These are phyloP conservation scores for Crenichthys baileyi DNA, from an alignment of 2,797 vertebrate species.

Conservation along the genomic window DNA sequence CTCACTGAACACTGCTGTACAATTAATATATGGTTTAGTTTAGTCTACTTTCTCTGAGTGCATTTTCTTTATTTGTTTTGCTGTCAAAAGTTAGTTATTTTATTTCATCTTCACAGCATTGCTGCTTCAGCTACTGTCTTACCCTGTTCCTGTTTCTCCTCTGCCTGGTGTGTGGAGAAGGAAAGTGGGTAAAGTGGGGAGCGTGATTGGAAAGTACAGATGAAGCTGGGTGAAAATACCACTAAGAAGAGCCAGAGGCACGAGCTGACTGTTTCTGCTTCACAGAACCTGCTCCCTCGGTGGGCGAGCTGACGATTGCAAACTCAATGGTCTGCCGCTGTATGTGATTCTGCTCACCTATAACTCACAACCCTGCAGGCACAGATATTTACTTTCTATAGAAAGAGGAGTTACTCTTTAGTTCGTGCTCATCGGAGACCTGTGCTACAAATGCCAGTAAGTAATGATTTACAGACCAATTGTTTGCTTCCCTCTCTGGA, in stretches of 20 bases:
- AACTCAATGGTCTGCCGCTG: constrained; percentile 39
- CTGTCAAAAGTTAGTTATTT: neutral
- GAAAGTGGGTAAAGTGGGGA: constrained; percentile 9
- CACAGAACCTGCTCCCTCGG: constrained; percentile 41
- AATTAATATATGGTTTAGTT: no score
- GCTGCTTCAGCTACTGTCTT: constrained; percentile 7
- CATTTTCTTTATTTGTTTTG: neutral
- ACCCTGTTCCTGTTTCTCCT: neutral
- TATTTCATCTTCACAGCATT: constrained; percentile 1
- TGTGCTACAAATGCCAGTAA: constrained; percentile 47
- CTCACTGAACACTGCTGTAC: no score
- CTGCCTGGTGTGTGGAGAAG: constrained; percentile 2
- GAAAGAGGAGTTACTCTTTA: constrained; percentile 42
- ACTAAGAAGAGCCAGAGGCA: constrained; percentile 50
- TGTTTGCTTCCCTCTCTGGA: constrained; percentile 32
- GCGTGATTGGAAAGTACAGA: constrained; percentile 28
- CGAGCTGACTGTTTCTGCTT: constrained; percentile 41
- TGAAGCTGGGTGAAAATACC: constrained; percentile 34
- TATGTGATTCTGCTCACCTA: constrained; percentile 48
- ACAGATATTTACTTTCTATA: constrained; percentile 53
- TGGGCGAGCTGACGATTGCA: constrained; percentile 57
- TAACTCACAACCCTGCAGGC: constrained; percentile 48
- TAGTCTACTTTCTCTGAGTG: no score
- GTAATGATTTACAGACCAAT: constrained; percentile 36
- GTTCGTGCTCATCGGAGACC: constrained; percentile 38